phyloP scores from a whole-genome alignment of 1,140 invertebrate genomes.

The Drosophila parvula region DNA sequence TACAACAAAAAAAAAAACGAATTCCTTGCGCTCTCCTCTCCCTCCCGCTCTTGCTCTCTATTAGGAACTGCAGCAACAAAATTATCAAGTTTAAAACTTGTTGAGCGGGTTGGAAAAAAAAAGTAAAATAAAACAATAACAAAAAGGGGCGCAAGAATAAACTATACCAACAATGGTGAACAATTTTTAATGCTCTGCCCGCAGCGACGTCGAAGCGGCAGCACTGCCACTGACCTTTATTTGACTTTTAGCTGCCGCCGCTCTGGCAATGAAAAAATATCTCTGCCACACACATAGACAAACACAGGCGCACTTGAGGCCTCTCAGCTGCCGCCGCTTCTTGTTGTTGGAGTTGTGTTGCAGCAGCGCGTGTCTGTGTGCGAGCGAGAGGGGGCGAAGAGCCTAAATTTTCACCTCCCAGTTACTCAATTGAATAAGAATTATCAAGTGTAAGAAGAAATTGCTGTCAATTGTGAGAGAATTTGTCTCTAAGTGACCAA shows the following conservation, averaged over 20 bases:
- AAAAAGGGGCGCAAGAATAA: slow-evolving; percentile 50
- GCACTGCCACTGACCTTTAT: slow-evolving; percentile 76
- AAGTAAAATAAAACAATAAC: slow-evolving; percentile 31
- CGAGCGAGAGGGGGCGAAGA: slow-evolving; percentile 1
- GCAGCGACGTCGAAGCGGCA: slow-evolving; percentile 47
- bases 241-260: slow-evolving; percentile 74
- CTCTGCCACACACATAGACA: slow-evolving; percentile 63
- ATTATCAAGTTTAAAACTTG: slow-evolving; percentile 74
- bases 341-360: slow-evolving; percentile 38
- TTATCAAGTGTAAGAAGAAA: slow-evolving; percentile 34
- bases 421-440: slow-evolving; percentile 27
- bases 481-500: neutral
- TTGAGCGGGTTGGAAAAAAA: slow-evolving; percentile 64
- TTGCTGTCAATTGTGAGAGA: slow-evolving; percentile 9
- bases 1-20: slow-evolving; percentile 18
- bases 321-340: slow-evolving; percentile 27
- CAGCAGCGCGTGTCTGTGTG: slow-evolving; percentile 26
- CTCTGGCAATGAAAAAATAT: slow-evolving; percentile 72
- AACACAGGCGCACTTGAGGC: slow-evolving; percentile 30
- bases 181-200: slow-evolving; percentile 67
- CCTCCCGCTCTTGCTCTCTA: slow-evolving; percentile 8
- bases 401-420: slow-evolving; percentile 25
- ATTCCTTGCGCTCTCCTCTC: slow-evolving; percentile 32
- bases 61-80: slow-evolving; percentile 39
- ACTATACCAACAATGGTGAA: slow-evolving; percentile 74